phyloP scores from a whole-genome alignment of 2,797 vertebrate species.

The Urophycis tenuis region DNA sequence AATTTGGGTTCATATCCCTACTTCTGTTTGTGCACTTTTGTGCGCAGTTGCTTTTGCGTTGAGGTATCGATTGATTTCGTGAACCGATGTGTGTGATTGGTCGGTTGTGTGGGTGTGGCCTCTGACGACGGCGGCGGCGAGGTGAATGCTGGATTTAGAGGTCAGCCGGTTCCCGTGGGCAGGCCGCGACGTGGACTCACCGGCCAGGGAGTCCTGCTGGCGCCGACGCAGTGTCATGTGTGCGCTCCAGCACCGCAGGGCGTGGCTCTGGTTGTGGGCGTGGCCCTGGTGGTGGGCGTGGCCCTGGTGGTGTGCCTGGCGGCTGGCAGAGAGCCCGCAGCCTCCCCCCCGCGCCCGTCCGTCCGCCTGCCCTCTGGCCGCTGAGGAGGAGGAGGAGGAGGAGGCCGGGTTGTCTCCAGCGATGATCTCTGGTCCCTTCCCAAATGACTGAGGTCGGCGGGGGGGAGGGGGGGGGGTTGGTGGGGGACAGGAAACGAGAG shows the following conservation, averaged over 20 bases:
- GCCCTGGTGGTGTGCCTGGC: constrained; percentile 52
- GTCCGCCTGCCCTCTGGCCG: constrained; percentile 15
- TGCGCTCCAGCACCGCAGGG: constrained; percentile 77
- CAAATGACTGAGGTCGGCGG: constrained; percentile 63
- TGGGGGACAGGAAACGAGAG: too few relatives aligned
- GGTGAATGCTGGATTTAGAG: background rate
- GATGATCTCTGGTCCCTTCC: constrained; percentile 50
- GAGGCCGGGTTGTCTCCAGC: constrained; percentile 23
- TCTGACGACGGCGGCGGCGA: background rate
- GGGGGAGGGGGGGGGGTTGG: background rate
- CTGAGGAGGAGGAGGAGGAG: background rate
- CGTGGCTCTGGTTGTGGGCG: constrained; percentile 61
- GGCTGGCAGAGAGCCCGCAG: constrained; percentile 23
- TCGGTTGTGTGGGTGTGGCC: too few relatives aligned
- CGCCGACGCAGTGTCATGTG: constrained; percentile 69
- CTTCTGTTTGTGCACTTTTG: background rate
- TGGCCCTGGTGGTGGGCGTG: constrained; percentile 73
- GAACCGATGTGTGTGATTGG: background rate
- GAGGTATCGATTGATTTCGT: background rate
- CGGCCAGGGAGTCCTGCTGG: constrained; percentile 75
- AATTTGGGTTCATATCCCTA: background rate
- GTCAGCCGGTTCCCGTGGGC: background rate
- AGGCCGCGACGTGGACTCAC: constrained; percentile 59
- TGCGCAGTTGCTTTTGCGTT: background rate
- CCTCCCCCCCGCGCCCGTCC: background rate